phyloP scores from a whole-genome alignment of 2,113 vertebrate genomes.

The Gobio gobio region DNA sequence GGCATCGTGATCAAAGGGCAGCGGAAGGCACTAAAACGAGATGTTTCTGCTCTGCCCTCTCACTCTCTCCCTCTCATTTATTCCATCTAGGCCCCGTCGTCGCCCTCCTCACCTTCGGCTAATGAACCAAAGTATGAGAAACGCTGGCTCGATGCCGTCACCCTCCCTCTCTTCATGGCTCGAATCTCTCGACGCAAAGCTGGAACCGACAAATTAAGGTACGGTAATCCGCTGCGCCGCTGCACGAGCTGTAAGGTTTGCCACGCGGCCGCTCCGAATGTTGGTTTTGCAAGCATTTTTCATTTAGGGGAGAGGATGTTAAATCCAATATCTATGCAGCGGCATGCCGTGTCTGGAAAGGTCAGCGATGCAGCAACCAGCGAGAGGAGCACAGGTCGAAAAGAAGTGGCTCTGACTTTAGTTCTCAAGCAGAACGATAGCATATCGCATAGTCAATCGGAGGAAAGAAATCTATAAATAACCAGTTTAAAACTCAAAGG shows the following conservation, averaged over 20 bases:
- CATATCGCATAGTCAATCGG: not conserved
- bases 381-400: conserved; percentile 3
- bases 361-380: conserved; percentile 59
- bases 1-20: conserved; percentile 57
- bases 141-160: conserved; percentile 88
- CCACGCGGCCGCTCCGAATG: conserved; percentile 54
- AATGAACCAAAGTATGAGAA: conserved; percentile 94
- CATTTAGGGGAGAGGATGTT: conserved; percentile 64
- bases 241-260: conserved; percentile 57
- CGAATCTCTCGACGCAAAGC: conserved; percentile 89
- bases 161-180: conserved; percentile 88
- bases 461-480: conserved; percentile 27
- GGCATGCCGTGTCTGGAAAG: conserved; percentile 73
- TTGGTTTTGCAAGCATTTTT: conserved; percentile 64
- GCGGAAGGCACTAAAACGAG: conserved; percentile 48
- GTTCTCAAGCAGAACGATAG: conserved; percentile 1
- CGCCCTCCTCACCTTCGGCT: conserved; percentile 86
- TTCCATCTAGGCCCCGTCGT: conserved; percentile 84
- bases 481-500: conserved; percentile 25
- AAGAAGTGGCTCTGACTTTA: conserved; percentile 34
- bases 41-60: conserved; percentile 27
- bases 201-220: conserved; percentile 89
- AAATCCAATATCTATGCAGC: conserved; percentile 75
- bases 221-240: conserved; percentile 73
- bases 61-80: conserved; percentile 66